Evolutionary conservation across 2,113 vertebrate species (phyloP), one percentile per base, ranked within the genome.

Genomic region (Trogon melanurus): DNA sequence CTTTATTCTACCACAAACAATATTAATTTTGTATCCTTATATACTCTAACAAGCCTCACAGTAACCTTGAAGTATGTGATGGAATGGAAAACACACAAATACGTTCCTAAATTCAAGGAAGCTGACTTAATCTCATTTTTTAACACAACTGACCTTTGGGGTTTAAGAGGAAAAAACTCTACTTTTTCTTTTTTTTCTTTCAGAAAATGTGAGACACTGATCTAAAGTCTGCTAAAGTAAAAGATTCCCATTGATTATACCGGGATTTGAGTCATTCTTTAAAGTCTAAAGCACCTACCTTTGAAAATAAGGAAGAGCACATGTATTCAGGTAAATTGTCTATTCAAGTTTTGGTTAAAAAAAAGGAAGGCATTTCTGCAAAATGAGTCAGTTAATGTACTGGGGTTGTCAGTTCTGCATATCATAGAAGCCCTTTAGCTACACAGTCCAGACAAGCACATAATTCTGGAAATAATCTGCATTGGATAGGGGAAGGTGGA

Each of bases 391-490:
- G 8, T 10, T 12, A 53, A 29, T 14, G 4, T 45, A 56, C 11
- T 34, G 32, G 4, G 4, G 6, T 75, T 82, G 57, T 32, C 15
- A 30, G 25, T n/a, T 79, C 17, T 88, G 34, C 21, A 8, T 78
- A 70, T 22, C 11, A 2, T 10, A 65, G 70, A 41, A 50, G 6
- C 9, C 69, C 5, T 76, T 74, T 34, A 79, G 16, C 23, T 38
- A 26, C 23, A 41, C 6, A n/a, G 13, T 85, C 44, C 44, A 75
- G 38, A 79, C 11, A 41, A 32, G 14, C 29, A 30, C 0, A 0
- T 19, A 73, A n/a, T 60, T 36, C 20, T 62, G 64, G 73, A 82
- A 66, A 54, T n/a, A 71, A 27, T 36, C 22, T 2, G 4, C 12
- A 26, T 38, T 2, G 1, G 22, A 47, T 8, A 58, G 30, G 4